Evolutionary conservation across 2,797 vertebrate genomes (phyloP).

Genomic region (Amblyopsis hoosieri): DNA sequence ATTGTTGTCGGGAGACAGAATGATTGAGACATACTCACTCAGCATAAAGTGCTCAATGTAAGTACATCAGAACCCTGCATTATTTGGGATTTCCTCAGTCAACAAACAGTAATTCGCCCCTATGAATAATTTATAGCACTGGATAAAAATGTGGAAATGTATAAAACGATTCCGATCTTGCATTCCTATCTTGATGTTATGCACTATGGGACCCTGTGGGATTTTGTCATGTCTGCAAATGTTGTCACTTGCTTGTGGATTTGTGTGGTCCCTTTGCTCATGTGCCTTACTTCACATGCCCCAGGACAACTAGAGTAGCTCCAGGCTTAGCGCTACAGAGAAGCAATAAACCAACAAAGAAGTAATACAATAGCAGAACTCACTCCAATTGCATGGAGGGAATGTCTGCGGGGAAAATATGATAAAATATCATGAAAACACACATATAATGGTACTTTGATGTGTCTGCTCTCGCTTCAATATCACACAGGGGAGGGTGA

Average conservation of each 20-base stretch:
- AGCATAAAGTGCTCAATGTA: slow-evolving; percentile 2
- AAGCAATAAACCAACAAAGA: slow-evolving; percentile 24
- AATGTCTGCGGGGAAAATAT: slow-evolving; percentile 9
- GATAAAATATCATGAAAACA: slow-evolving; percentile 7
- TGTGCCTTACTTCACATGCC: slow-evolving; percentile 6
- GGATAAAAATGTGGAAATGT: slow-evolving; percentile 27
- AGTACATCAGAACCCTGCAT: slow-evolving; percentile 28
- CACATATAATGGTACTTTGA: slow-evolving; percentile 6
- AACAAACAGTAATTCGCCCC: slow-evolving; percentile 37
- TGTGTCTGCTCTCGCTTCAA: slow-evolving; percentile 26
- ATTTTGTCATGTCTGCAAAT: slow-evolving; percentile 49
- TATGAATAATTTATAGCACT: slow-evolving; percentile 60
- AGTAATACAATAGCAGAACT: slow-evolving; percentile 9
- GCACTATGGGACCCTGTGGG: slow-evolving; percentile 21
- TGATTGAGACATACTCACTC: not conserved
- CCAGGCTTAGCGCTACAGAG: slow-evolving; percentile 6
- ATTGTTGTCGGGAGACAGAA: not conserved
- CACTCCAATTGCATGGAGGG: not conserved
- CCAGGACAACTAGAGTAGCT: slow-evolving; percentile 11
- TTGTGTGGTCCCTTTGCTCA: slow-evolving; percentile 26
- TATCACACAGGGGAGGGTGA: slow-evolving; percentile 16
- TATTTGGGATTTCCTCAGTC: slow-evolving; percentile 31
- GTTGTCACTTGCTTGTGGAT: slow-evolving; percentile 40
- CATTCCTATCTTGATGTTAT: slow-evolving; percentile 43
- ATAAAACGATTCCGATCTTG: slow-evolving; percentile 34